Base-by-base conservation (phyloP, 64 coral and sea anemone species). In the Actinia equina region DNA sequence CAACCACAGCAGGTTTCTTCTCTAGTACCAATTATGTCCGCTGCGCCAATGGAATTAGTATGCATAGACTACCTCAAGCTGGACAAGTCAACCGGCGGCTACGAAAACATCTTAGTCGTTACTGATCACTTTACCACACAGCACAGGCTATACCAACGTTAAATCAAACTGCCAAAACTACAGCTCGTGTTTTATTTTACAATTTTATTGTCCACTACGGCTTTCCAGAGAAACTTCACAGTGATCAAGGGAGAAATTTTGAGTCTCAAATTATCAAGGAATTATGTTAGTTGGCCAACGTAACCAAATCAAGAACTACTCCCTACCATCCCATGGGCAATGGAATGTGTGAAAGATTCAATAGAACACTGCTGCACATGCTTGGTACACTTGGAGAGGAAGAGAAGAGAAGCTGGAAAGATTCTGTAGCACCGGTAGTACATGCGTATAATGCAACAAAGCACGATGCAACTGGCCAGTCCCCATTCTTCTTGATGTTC, bases 401-500 rank as follows among this genome's bases (percentile, higher is more conserved):
- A 59, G 62, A 91, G 84, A 91, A 91, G 55, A 44, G 16, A 25
- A 52, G 23, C 27, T 91, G 89, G 89, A 82, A 82, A 65, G 89
- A 91, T 41, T 86, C 86, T n/a, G 84, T 91, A 10, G 51, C 71
- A 51, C 53, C 83, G 57, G 26, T 91, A 20, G 71, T 85, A 10
- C 89, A 91, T 65, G 89, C 89, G n/a, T 91, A 91, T 60, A 91
- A 91, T 61, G 63, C 57, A 23, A 91, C 89, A n/a, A 91, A 86
- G 59, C 89, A 91, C 51, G 17, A 42, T 2, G 49, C 67, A 12
- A 91, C 89, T 8, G 77, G 59, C 14, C 55, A 44, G 4, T 91
- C 89, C 2, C 83, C 89, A 42, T 91, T 57, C 51, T 86, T 67
- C 45, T 59, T 91, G 41, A 91, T 91, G 84, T 91, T 91, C 81